Evolutionary conservation across 2,888 invertebrate species (phyloP), one percentile per base, ranked within the genome.

Genomic region (Eledone cirrhosa): DNA sequence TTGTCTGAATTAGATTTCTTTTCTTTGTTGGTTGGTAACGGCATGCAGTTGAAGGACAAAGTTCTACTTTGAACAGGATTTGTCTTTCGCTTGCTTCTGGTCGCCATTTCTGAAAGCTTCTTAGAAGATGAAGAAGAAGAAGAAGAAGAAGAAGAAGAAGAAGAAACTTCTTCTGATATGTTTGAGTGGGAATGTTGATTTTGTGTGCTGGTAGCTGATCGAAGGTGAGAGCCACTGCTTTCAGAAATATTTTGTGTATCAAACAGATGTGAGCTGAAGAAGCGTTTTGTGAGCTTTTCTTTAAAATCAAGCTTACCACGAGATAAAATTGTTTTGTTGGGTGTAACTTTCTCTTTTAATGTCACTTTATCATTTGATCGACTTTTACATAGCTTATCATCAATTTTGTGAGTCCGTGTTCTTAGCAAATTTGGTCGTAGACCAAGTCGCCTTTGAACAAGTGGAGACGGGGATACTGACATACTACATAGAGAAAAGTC

Each of bases 161-260:
- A 72, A 2, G 41, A 72, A n/a, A 41, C 31, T 41, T 72, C 69
- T 33, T 72, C 72, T 2, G 72, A 41, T 22, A 33, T 72, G 41
- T 41, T 72, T n/a, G 33, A 41, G 33, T 41, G 72, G 72, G 72
- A 72, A 72, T 72, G 72, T 72, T 72, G 72, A 31, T 72, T 72
- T 11, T 72, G 72, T 31, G 72, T 41, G 24, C 24, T 72, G 11
- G 29, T 72, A 41, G 72, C 31, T 13, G 72, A 72, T 4, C 72
- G 72, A 14, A 72, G n/a, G 41, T 72, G 41, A 13, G 72, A 41
- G 4, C 72, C 72, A 41, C 33, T 11, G 41, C 24, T 72, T 29
- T 72, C 72, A 14, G 72, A 22, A 41, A 72, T 72, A 33, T 72
- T 72, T n/a, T 72, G 72, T 22, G 72, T 72, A 41, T 72, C 72